These are phyloP conservation scores for Cephalopholis sonnerati DNA, from an alignment of 2,113 vertebrate genomes.

Conservation along the genomic window DNA sequence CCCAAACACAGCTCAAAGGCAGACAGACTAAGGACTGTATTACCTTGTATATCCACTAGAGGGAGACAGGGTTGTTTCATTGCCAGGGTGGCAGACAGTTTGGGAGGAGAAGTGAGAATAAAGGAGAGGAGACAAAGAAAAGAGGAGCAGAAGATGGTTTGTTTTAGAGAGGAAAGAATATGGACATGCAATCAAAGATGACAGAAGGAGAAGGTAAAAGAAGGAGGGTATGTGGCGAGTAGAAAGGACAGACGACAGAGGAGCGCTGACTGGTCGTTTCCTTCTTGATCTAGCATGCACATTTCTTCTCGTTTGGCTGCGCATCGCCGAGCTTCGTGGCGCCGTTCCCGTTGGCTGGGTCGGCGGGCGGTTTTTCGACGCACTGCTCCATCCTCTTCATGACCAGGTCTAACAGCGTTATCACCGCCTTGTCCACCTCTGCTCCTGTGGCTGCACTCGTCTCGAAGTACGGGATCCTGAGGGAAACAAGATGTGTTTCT, in stretches of 20 bases:
- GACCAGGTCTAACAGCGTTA: slow-evolving; percentile 94
- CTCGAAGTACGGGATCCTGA: slow-evolving; percentile 95
- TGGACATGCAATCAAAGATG: slow-evolving; percentile 50
- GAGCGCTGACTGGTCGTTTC: slow-evolving; percentile 48
- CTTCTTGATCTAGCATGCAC: slow-evolving; percentile 88
- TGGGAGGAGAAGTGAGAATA: slow-evolving; percentile 4
- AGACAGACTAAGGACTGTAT: slow-evolving; percentile 21
- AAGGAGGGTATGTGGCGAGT: slow-evolving; percentile 22
- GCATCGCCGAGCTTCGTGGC: slow-evolving; percentile 84
- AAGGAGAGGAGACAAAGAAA: not conserved
- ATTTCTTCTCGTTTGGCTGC: slow-evolving; percentile 87
- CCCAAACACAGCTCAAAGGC: slow-evolving; percentile 13
- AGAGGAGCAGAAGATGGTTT: not conserved
- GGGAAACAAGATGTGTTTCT: not conserved
- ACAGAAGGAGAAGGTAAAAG: slow-evolving; percentile 22
- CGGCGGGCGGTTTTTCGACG: slow-evolving; percentile 88
- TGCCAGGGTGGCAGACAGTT: slow-evolving; percentile 8
- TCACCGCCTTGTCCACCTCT: slow-evolving; percentile 92
- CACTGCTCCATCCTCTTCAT: slow-evolving; percentile 98
- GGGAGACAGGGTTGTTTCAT: slow-evolving; percentile 30
- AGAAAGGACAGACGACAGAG: slow-evolving; percentile 34
- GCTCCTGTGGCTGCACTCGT: slow-evolving; percentile 93
- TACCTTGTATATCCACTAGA: slow-evolving; percentile 52
- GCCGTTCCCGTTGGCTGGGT: slow-evolving; percentile 86
- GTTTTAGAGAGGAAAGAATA: slow-evolving; percentile 18